Conservation (phyloP, 2,888 invertebrate genomes). For the Augiades crinisus region DNA sequence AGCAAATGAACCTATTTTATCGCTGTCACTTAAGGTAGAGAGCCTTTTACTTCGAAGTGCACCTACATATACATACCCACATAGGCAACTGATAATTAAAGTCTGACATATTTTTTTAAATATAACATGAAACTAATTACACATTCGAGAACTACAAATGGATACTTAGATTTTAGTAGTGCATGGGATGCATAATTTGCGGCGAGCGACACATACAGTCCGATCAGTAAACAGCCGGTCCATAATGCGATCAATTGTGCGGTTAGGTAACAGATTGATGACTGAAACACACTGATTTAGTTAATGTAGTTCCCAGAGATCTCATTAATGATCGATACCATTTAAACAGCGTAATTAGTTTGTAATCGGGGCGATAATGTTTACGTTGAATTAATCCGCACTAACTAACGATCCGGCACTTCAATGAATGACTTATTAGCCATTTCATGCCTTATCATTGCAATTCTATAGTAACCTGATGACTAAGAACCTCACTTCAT, state of each 20-base stretch:
- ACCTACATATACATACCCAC: no score
- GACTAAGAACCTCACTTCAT: background rate
- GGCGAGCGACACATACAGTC: slow-evolving; percentile 7
- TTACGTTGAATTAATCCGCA: slow-evolving; percentile 24
- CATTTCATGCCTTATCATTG: slow-evolving; percentile 7
- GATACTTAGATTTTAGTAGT: background rate
- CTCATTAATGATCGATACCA: slow-evolving; percentile 18
- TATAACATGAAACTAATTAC: background rate
- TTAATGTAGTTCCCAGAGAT: slow-evolving; percentile 14
- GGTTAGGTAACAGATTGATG: slow-evolving; percentile 20
- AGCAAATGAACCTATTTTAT: no score
- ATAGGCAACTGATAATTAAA: no score
- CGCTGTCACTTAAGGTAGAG: no score
- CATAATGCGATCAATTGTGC: slow-evolving; percentile 17
- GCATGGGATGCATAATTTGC: background rate
- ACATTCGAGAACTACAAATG: background rate
- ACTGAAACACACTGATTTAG: slow-evolving; percentile 14
- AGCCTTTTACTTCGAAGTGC: no score
- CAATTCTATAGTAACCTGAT: background rate
- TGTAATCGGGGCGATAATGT: slow-evolving; percentile 22
- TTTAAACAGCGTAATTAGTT: slow-evolving; percentile 20
- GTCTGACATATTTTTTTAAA: background rate
- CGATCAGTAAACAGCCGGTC: slow-evolving; percentile 14
- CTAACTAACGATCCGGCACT: slow-evolving; percentile 6
- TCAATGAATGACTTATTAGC: slow-evolving; percentile 6